Base-by-base conservation (phyloP, 2,888 invertebrate species). In the Tenthredo scrophulariae region DNA sequence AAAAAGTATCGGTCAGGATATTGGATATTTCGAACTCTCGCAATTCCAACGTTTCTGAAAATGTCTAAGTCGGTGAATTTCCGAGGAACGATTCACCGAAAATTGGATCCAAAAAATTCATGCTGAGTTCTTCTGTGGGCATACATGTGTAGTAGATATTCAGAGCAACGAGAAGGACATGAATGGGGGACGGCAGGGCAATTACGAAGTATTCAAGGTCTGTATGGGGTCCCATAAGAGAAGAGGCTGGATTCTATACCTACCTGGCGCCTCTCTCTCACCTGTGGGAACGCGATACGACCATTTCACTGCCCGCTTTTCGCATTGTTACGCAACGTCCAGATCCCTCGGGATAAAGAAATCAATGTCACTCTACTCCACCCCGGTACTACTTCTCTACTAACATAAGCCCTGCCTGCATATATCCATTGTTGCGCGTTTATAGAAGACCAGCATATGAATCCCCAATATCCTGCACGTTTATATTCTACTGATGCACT, bases 241-340 rank as follows among this genome's bases (percentile, higher is more conserved):
- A 33, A 22, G 50, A 46, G 26, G 62, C 80, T 80, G 80, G 85
- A 87, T 88, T 86, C 87, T 80, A 33, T 62, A 18, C 46, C 89
- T 62, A 29, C 46, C 89, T 89, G 89, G 89, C 89, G 89, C 90
- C 89, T 89, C 86, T 87, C 85, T 62, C 89, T 88, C 86, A 88
- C 87, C 87, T 88, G 65, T 84, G 62, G 43, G 62, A 82, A 72
- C 70, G 83, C 86, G 85, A 83, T 70, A 46, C 70, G 83, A 67
- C 67, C 83, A 83, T 83, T 83, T 83, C 83, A 90, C 88, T 91
- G 90, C 89, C 90, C 90, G 83, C 67, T 91, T 89, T 91, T 90
- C 88, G 88, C 89, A 90, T 91, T 91, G 91, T 91, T 91, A 88
- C 89, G 90, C 89, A 90, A 91, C 89, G 86, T 86, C 87, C 87